Base-by-base conservation (phyloP, 2,113 vertebrate species). In the Prietella phreatophila region DNA sequence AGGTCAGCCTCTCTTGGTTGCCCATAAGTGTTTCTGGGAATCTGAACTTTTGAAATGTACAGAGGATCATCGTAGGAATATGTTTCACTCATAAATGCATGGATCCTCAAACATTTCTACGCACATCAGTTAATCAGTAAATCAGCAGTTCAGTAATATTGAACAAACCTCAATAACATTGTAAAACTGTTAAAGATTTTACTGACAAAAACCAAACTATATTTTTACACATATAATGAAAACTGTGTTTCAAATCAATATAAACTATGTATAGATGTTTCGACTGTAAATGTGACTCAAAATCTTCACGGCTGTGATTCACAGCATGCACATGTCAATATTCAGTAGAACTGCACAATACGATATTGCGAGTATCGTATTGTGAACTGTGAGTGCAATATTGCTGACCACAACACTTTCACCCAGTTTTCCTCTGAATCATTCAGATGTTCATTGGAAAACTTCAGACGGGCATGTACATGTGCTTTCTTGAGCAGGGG, bases 1-100 rank as follows among this genome's bases (percentile, higher is more conserved):
- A 88, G 89, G 89, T 90, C 83, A 88, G 84, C 5, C 73, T 75
- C 67, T 56, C 82, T 75, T 80, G 30, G 42, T 42, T 71, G 55
- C 83, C 53, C 80, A 86, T 1, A 53, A 71, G 81, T 79, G 61
- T 73, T 53, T 83, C 61, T 30, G 86, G 55, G 60, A 78, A 88
- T 86, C 50, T 86, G 60, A 83, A 89, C 55, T 75, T 58, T 5
- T 53, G 20, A 86, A 80, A 88, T 83, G 50, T 53, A 71, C 76
- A 75, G 11, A n/a, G 11, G 56, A 17, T 58, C n/a, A n/a, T 22
- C 27, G 7, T 27, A 25, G 36, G 8, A 55, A 58, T 50, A 79
- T 19, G 55, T 39, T 60, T 42, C 27, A 53, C 69, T 5, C 53
- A 55, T 55, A 79, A 81, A 58, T 14, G 3, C 19, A 82, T 58